These are phyloP conservation scores for Hymenopus coronatus DNA, from an alignment of 2,888 invertebrate genomes.

Conservation along the genomic window DNA sequence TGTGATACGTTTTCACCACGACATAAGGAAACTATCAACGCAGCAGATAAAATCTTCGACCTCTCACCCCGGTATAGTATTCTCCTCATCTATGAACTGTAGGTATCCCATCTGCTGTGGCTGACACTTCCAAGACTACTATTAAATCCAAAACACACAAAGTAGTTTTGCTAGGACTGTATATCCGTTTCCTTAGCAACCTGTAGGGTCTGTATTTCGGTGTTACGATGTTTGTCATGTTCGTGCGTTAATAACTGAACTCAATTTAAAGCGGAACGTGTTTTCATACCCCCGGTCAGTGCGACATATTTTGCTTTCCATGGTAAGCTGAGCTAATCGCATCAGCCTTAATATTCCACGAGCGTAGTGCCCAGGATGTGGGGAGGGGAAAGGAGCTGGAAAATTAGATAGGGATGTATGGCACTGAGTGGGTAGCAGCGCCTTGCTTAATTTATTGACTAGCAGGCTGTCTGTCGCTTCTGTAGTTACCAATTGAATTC, in stretches of 20 bases:
- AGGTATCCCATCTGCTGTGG: too few species aligned
- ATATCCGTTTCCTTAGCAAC: too few species aligned
- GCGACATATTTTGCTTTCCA: conserved; percentile 30
- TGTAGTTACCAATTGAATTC: background rate
- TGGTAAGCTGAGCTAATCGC: conserved; percentile 25
- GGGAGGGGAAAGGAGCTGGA: background rate
- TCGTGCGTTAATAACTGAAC: background rate
- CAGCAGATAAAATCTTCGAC: too few species aligned
- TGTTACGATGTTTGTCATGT: background rate
- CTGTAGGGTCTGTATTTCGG: background rate
- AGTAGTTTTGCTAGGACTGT: too few species aligned
- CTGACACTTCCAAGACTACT: too few species aligned
- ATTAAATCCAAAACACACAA: too few species aligned
- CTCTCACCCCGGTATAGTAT: too few species aligned
- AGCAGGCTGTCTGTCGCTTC: background rate
- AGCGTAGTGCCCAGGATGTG: background rate
- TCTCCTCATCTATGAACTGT: too few species aligned
- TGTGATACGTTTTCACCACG: too few species aligned
- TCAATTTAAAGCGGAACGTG: background rate
- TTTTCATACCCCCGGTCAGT: background rate
- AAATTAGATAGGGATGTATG: background rate
- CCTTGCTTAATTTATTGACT: background rate
- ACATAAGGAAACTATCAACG: too few species aligned
- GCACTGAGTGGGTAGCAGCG: background rate
- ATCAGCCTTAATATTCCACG: conserved; percentile 28